Evolutionary conservation across 2,797 vertebrate species (phyloP), one percentile per base, ranked within the genome.

Genomic region (Dendrocincla tyrannina): DNA sequence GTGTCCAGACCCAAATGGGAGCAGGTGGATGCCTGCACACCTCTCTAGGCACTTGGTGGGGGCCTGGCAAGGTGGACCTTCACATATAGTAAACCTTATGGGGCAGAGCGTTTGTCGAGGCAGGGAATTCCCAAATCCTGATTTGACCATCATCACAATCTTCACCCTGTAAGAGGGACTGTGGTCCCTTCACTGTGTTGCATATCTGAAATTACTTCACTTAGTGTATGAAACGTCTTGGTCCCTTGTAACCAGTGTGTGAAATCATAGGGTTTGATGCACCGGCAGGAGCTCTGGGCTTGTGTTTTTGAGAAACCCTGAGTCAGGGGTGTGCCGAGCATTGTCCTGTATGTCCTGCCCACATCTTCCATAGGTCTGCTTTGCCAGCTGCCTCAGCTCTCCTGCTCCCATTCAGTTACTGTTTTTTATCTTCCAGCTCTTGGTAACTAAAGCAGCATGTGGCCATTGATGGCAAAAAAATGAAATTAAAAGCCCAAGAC

Each of bases 181-280:
- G 1, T 24, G 25, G 25, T 80, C 15, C 20, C 32, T 67, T 83
- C 47, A 12, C 27, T 6, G 1, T 35, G 17, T 56, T 11, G 6
- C 3, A 0, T 32, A 22, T 53, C 23, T 24, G 7, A 2, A 2
- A 4, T 62, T 32, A 44, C 9, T 63, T 52, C 0, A 0, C 64
- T 50, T 39, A 44, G 7, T 17, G 3, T 59, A 20, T 49, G 3
- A 10, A 70, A 46, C 3, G 4, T 67, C 30, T 33, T 25, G 9
- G 33, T 67, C 15, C 11, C 24, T 81, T 3, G 1, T 44, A 58
- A 24, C 67, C 5, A 3, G 5, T 11, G 11, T 19, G 19, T 67
- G 78, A 73, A 92, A 81, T 56, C 44, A 17, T 9, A 44, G 18
- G 47, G 24, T 50, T 60, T 1, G 2, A 11, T 42, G 24, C 4